These are phyloP conservation scores for Eubasilissa regina DNA, from an alignment of 1,140 invertebrate species.

Conservation along the genomic window DNA sequence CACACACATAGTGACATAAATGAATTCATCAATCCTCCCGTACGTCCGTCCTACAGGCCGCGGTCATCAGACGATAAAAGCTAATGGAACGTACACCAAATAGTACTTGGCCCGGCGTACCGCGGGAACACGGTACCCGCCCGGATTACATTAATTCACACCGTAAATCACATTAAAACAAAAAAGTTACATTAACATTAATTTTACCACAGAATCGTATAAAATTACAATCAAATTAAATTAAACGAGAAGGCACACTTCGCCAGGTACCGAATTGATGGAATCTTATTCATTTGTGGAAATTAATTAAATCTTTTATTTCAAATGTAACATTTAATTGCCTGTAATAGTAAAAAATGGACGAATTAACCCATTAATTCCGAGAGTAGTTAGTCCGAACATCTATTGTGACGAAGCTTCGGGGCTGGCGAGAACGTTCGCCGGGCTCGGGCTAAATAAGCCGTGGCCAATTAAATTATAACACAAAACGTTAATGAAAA, in stretches of 20 bases:
- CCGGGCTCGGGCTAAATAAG: conserved; percentile 54
- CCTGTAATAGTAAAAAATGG: conserved; percentile 49
- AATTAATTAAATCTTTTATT: conserved; percentile 28
- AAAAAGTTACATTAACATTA: conserved; percentile 30
- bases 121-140: not conserved
- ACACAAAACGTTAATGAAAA: conserved; percentile 59
- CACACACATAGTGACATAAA: too few species aligned
- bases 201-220: conserved; percentile 26
- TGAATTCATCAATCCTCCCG: too few species aligned
- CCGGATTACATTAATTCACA: conserved; percentile 24
- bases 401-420: conserved; percentile 20
- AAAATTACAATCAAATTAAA: conserved; percentile 47
- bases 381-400: conserved; percentile 38
- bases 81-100: conserved; percentile 30
- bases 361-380: conserved; percentile 52
- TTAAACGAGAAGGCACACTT: conserved; percentile 40
- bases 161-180: conserved; percentile 35
- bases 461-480: conserved; percentile 60
- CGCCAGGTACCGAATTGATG: conserved; percentile 51
- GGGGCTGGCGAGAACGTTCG: too few species aligned
- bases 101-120: not conserved
- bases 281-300: conserved; percentile 53
- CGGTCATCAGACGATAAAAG: conserved; percentile 40
- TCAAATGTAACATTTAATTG: conserved; percentile 52
- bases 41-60: not conserved